Percentiles rank a stretch among this genome's conserved stretches.
phyloP scores from a whole-genome alignment of 37 sponge, comb jelly and placozoan genomes.

The Cliona cf. orientalis region DNA sequence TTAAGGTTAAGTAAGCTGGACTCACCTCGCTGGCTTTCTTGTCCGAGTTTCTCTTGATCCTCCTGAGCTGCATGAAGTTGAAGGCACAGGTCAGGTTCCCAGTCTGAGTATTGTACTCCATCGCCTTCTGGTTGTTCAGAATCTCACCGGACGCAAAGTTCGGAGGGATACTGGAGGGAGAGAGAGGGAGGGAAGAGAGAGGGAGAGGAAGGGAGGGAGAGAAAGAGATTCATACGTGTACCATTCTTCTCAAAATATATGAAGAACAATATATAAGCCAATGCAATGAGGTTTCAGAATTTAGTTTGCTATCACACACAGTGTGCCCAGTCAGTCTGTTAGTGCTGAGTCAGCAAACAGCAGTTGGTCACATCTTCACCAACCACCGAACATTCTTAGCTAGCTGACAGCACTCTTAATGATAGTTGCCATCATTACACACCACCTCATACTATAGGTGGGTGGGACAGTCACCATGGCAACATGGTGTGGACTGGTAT shows the following conservation, averaged over 20 bases:
- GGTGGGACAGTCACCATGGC: neutral
- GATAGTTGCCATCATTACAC: neutral
- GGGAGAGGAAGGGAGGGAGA: neutral
- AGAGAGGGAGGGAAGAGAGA: neutral
- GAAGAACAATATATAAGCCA: no score
- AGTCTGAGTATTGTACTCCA: conserved; percentile 77
- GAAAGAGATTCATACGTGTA: neutral
- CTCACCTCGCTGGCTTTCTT: conserved; percentile 71
- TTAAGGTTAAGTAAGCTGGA: neutral
- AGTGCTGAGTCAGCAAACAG: neutral
- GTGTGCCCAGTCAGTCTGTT: neutral
- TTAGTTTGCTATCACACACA: conserved; percentile 2
- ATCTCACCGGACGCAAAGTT: conserved; percentile 57
- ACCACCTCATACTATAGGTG: neutral
- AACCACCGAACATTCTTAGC: no score
- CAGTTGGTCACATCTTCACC: neutral
- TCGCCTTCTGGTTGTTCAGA: conserved; percentile 74
- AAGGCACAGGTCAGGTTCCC: conserved; percentile 67
- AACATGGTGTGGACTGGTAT: neutral
- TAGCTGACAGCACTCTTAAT: no score
- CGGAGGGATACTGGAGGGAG: conserved; percentile 37
- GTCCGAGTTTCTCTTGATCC: conserved; percentile 80
- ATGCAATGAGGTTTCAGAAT: conserved; percentile 17
- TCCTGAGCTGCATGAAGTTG: conserved; percentile 77
- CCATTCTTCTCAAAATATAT: no score